Conservation (phyloP, 2,113 vertebrate species). For the Urocolius indicus region DNA sequence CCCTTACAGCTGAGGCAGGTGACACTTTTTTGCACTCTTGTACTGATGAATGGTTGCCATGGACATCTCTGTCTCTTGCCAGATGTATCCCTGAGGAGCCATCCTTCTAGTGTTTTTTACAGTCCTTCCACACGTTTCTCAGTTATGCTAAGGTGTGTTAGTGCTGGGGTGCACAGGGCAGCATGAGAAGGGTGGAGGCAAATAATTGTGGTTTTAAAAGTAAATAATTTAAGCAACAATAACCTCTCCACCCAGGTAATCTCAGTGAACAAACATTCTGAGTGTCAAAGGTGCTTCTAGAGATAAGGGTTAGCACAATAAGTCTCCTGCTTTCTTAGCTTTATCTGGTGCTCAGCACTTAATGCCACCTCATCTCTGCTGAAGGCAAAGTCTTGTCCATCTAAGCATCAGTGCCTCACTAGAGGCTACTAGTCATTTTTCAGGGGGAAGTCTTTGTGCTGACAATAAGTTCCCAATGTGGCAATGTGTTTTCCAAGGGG, state of each 20-base stretch:
- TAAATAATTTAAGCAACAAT: slow-evolving; percentile 57
- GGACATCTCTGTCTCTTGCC: not conserved
- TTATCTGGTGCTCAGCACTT: not conserved
- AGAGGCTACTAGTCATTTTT: not conserved
- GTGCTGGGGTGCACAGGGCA: not conserved
- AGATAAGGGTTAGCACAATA: slow-evolving; percentile 60
- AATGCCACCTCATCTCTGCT: not conserved
- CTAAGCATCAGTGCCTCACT: not conserved
- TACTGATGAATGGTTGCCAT: not conserved
- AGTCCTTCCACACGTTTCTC: not conserved
- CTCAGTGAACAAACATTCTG: slow-evolving; percentile 42
- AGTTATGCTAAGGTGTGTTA: not conserved
- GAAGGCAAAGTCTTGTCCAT: not conserved
- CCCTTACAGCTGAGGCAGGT: not conserved
- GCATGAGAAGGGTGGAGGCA: slow-evolving; percentile 24
- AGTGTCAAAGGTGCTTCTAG: slow-evolving; percentile 48
- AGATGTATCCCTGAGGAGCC: not conserved
- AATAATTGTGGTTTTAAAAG: slow-evolving; percentile 56
- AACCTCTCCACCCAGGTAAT: slow-evolving; percentile 59
- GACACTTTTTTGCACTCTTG: not conserved
- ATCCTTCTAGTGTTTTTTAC: not conserved
- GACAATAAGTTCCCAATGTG: not conserved
- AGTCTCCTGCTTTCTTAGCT: slow-evolving; percentile 6
- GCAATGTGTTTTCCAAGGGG: not conserved
- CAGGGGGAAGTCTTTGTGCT: not conserved